Evolutionary conservation across 37 sponge, comb jelly and placozoan species (phyloP).

Genomic region (Ephydatia muelleri): DNA sequence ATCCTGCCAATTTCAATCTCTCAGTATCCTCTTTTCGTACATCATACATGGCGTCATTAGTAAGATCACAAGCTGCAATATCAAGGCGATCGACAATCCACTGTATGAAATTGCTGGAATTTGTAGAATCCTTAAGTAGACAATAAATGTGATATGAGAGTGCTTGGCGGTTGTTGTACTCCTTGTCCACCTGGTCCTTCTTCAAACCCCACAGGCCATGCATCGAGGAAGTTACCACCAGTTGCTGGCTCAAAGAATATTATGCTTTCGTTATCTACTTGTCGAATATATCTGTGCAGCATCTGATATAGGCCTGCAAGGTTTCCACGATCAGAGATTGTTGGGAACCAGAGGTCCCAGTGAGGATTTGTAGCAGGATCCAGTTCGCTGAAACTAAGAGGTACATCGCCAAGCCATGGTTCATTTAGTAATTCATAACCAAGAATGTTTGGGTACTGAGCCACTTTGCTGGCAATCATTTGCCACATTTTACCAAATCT

Average conservation of each 20-base stretch:
- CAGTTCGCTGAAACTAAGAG: constrained; percentile 33
- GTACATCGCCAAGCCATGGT: constrained; percentile 68
- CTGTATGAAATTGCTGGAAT: constrained; percentile 23
- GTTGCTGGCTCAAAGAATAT: constrained; percentile 67
- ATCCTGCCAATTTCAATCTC: constrained; percentile 43
- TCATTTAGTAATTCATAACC: constrained; percentile 75
- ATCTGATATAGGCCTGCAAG: constrained; percentile 31
- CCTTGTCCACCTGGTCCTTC: constrained; percentile 60
- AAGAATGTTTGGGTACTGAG: constrained; percentile 44
- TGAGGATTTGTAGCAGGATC: constrained; percentile 37
- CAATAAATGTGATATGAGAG: constrained; percentile 65
- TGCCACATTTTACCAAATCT: constrained; percentile 65
- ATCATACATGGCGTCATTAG: constrained; percentile 41
- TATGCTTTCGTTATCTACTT: constrained; percentile 53
- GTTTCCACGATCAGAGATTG: constrained; percentile 29
- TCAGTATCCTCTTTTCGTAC: constrained; percentile 29
- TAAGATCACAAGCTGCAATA: constrained; percentile 25
- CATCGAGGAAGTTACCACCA: constrained; percentile 57
- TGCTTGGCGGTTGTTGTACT: constrained; percentile 58
- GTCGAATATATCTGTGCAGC: constrained; percentile 48
- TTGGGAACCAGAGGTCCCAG: constrained; percentile 60
- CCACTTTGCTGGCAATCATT: constrained; percentile 38
- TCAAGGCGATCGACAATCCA: constrained; percentile 8
- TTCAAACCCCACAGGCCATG: constrained; percentile 38
- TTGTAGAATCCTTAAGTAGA: constrained; percentile 22